Percentiles rank a stretch among this genome's conserved stretches.
Evolutionary conservation across 2,113 vertebrate genomes (phyloP).

Genomic region (Steatornis caripensis): DNA sequence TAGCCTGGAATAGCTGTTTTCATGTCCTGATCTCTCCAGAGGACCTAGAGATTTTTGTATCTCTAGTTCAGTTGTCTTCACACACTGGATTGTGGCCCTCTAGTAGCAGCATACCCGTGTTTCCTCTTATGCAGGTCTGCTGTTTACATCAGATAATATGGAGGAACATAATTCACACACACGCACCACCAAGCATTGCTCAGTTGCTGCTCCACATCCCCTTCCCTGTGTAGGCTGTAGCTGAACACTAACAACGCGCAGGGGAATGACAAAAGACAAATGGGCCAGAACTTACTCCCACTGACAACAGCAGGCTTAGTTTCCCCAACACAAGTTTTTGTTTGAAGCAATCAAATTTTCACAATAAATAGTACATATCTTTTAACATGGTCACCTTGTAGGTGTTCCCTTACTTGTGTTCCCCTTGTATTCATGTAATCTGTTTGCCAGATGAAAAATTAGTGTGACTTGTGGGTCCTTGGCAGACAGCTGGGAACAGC

Average conservation of each 20-base stretch:
- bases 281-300: not conserved
- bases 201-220: not conserved
- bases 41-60: not conserved
- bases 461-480: no score
- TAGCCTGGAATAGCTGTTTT: not conserved
- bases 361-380: not conserved
- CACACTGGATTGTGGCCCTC: not conserved
- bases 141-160: not conserved
- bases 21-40: not conserved
- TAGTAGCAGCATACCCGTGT: not conserved
- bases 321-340: not conserved
- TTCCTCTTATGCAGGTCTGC: not conserved
- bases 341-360: not conserved
- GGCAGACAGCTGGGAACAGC: not conserved
- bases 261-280: not conserved
- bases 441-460: not conserved
- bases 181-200: fast-evolving
- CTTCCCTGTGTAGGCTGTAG: not conserved
- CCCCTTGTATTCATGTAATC: not conserved
- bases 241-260: not conserved
- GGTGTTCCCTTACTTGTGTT: not conserved
- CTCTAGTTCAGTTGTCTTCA: not conserved
- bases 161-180: not conserved
- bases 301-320: not conserved
- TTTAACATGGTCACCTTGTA: not conserved